phyloP scores from a whole-genome alignment of 1,140 invertebrate species.

The Eumeta japonica region DNA sequence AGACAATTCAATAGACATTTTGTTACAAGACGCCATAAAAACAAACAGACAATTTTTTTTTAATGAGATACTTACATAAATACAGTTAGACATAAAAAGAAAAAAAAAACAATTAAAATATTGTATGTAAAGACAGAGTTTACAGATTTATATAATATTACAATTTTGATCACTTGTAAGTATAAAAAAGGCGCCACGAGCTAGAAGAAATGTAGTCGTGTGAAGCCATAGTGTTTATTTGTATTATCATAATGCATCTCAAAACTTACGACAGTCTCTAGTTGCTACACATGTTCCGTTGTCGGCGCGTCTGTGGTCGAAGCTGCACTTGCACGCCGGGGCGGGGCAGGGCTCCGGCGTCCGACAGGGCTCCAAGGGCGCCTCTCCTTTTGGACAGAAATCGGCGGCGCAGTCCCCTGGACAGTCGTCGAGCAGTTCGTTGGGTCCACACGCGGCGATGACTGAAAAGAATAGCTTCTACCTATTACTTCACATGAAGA shows the following conservation, averaged over 20 bases:
- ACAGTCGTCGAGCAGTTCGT: constrained; percentile 22
- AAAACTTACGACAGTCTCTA: constrained; percentile 20
- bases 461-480: too few relatives aligned
- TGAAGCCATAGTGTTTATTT: background rate
- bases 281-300: constrained; percentile 25
- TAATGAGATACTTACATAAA: too few relatives aligned
- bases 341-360: constrained; percentile 12
- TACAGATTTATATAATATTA: constrained; percentile 4
- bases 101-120: background rate
- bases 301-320: constrained; percentile 15
- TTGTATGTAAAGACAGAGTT: constrained; percentile 10
- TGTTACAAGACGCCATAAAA: too few relatives aligned
- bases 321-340: constrained; percentile 17
- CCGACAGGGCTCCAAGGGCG: constrained; percentile 8
- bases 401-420: constrained; percentile 19
- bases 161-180: constrained; percentile 16
- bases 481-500: too few relatives aligned
- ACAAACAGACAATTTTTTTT: too few relatives aligned
- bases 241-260: background rate
- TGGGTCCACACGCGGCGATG: constrained; percentile 17
- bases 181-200: constrained; percentile 10
- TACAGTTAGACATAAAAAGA: too few relatives aligned
- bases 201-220: background rate
- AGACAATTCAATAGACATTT: too few relatives aligned
- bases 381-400: constrained; percentile 16